Percentiles rank a stretch among this genome's conserved stretches.
These are phyloP conservation scores for Scortum barcoo DNA, from an alignment of 2,113 vertebrate genomes.

Conservation along the genomic window DNA sequence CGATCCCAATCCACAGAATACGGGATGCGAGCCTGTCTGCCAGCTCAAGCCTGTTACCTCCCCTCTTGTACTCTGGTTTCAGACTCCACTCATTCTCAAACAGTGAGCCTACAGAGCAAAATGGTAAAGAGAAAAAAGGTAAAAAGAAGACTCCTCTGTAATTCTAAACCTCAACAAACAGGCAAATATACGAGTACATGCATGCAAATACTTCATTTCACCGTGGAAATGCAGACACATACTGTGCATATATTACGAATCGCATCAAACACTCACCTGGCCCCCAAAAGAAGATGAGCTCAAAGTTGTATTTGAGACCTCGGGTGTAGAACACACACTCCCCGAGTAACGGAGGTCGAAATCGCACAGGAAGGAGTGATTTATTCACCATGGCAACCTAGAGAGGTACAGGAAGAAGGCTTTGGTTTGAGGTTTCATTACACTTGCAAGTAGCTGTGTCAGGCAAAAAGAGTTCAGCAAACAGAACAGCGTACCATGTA, in stretches of 20 bases:
- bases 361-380: conserved; percentile 94
- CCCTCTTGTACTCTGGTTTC: conserved; percentile 94
- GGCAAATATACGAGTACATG: not conserved
- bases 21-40: conserved; percentile 94
- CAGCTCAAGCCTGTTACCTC: conserved; percentile 92
- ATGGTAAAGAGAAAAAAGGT: not conserved
- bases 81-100: conserved; percentile 98
- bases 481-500: conserved; percentile 89
- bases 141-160: not conserved
- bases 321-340: conserved; percentile 94
- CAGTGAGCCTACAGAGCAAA: conserved; percentile 87
- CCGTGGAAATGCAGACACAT: not conserved
- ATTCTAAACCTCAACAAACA: not conserved
- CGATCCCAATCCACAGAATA: conserved; percentile 97
- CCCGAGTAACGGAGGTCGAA: conserved; percentile 90
- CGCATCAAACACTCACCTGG: conserved; percentile 83
- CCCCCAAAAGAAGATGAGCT: conserved; percentile 99
- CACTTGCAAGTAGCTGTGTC: not conserved
- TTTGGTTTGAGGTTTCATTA: not conserved
- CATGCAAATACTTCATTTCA: not conserved
- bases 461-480: not conserved
- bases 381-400: conserved; percentile 96
- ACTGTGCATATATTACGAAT: not conserved
- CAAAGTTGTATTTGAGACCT: conserved; percentile 99
- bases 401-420: conserved; percentile 20